Conservation (phyloP, 2,888 invertebrate genomes). For the Xylophagus ater region DNA sequence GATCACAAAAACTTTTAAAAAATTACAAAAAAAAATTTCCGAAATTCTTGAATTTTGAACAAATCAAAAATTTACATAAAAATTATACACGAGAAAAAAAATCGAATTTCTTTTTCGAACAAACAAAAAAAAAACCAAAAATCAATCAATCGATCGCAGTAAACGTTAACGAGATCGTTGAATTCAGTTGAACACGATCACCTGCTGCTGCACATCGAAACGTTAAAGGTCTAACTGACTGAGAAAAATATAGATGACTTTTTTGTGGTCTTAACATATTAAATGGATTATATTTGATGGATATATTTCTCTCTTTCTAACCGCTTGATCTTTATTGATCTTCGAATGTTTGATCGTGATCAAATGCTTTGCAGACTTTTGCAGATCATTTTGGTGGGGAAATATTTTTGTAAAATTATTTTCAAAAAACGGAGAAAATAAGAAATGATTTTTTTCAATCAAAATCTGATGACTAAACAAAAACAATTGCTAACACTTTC, state of each 20-base stretch:
- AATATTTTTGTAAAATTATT: too few relatives aligned
- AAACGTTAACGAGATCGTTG: neutral
- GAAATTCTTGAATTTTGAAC: neutral
- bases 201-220: slow-evolving; percentile 9
- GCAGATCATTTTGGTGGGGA: slow-evolving; percentile 10
- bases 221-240: slow-evolving; percentile 15
- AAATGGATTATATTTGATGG: neutral
- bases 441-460: too few relatives aligned
- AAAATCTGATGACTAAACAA: neutral
- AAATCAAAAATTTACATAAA: neutral
- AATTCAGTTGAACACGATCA: slow-evolving; percentile 3
- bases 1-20: neutral
- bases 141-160: neutral
- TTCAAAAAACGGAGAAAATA: too few relatives aligned
- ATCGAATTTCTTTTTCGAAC: too few relatives aligned
- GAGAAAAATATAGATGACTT: slow-evolving; percentile 16
- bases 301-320: neutral
- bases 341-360: neutral
- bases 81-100: neutral
- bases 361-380: slow-evolving; percentile 13
- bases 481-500: neutral
- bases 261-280: neutral
- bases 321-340: neutral
- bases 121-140: neutral
- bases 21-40: too few relatives aligned